Base-by-base conservation (phyloP, 2,113 vertebrate genomes). In the Calyptommatus sinebrachiatus region DNA sequence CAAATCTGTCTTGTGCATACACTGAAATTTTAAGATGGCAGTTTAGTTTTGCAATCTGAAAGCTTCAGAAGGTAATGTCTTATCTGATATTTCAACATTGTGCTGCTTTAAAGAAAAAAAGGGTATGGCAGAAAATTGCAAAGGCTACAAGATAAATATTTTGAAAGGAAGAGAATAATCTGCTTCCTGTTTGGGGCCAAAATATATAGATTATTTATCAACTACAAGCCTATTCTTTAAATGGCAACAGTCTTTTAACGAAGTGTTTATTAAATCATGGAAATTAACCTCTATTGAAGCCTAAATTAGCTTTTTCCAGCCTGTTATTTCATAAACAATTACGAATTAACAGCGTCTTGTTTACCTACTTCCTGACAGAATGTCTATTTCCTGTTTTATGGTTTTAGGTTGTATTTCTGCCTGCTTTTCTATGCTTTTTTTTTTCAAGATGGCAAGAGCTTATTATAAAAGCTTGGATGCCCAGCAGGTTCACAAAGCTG, bases 111-210 rank as follows among this genome's bases (percentile, higher is more conserved):
- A 57, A 31, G 8, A 45, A 41, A 24, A 14, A 31, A 22, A 31
- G 20, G 12, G 1, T n/a, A n/a, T 3, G 2, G 46, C 14, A 20
- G 21, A 53, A 68, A 11, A 18, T 46, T 46, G 28, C 28, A 57
- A 60, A 41, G 48, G 28, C 53, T 68, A 60, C 2, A 41, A 60
- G 22, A 20, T 14, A 60, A 70, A 60, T 41, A 60, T 70, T 78
- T 78, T 41, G 16, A 72, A 48, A 69, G 66, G 66, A 45, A 41
- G 4, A 10, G 28, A 63, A 48, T 72, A 60, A 65, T 61, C 70
- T 65, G 69, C 65, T 28, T 45, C 46, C 70, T n/a, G 72, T 50
- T 79, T 79, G 77, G 35, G 65, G 62, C 28, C 26, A 48, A 28
- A 72, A 29, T 70, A 48, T 8, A 46, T 28, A 78, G 18, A 50